phyloP scores from a whole-genome alignment of 2,888 invertebrate genomes.

The Himalopsyche kuldschensis region DNA sequence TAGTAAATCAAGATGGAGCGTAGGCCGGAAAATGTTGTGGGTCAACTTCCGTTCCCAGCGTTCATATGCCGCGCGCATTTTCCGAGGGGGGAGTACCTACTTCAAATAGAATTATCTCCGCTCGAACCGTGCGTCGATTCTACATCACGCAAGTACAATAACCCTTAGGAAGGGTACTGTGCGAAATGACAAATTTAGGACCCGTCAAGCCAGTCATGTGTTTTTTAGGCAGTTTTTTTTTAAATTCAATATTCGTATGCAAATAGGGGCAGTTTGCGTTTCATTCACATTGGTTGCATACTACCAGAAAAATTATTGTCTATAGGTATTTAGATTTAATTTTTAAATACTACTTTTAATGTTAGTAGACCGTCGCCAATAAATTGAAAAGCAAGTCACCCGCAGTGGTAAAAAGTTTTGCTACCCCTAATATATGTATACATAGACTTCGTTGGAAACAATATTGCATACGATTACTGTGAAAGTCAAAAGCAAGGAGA shows the following conservation, averaged over 20 bases:
- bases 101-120: conserved; percentile 13
- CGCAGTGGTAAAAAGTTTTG: no score
- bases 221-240: not conserved
- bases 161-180: not conserved
- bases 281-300: no score
- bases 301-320: no score
- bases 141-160: not conserved
- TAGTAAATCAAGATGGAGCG: not conserved
- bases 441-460: no score
- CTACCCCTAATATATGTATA: no score
- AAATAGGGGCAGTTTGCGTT: not conserved
- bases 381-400: no score
- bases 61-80: conserved; percentile 8
- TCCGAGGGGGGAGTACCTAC: not conserved
- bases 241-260: not conserved
- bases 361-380: no score
- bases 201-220: not conserved
- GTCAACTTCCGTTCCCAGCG: conserved; percentile 19
- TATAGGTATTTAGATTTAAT: no score
- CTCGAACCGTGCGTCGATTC: conserved; percentile 3
- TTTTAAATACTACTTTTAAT: no score
- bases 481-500: no score
- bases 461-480: no score
- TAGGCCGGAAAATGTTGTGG: conserved; percentile 12
- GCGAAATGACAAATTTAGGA: not conserved